A percentile compares a stretch with the other conserved stretches of the same genome.
Conservation (phyloP, 2,888 invertebrate genomes). For the Diarsia rubi region DNA sequence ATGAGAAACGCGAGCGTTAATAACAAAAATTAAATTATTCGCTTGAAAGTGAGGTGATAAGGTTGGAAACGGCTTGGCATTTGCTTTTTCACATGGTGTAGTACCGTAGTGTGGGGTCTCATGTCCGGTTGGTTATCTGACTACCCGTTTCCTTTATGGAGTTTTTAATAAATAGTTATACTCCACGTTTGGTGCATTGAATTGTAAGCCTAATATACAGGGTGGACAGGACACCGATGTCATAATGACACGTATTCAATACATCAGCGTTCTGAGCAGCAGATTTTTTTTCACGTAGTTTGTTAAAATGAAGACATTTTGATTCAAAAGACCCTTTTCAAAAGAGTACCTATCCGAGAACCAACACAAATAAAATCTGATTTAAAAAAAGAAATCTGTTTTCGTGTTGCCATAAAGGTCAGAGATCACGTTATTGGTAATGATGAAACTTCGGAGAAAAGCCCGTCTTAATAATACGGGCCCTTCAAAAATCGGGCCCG, state of each 20-base stretch:
- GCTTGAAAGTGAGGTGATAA: conserved; percentile 58
- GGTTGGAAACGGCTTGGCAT: conserved; percentile 63
- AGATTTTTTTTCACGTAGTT: too few relatives aligned
- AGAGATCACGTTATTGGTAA: conserved; percentile 35
- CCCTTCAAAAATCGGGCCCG: conserved; percentile 25
- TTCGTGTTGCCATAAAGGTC: conserved; percentile 42
- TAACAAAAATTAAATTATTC: conserved; percentile 63
- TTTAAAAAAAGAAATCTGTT: conserved; percentile 30
- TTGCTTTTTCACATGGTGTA: conserved; percentile 52
- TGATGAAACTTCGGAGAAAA: conserved; percentile 45
- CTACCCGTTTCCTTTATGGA: conserved; percentile 67
- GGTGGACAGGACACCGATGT: too few relatives aligned
- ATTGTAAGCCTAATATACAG: not conserved
- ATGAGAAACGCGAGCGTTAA: conserved; percentile 79
- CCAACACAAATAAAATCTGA: not conserved
- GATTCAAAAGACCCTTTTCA: not conserved
- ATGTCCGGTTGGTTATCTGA: conserved; percentile 70
- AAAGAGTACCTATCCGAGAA: not conserved
- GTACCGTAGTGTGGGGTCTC: conserved; percentile 57
- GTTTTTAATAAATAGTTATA: conserved; percentile 16
- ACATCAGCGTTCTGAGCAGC: too few relatives aligned
- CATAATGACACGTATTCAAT: too few relatives aligned
- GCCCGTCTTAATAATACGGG: conserved; percentile 41
- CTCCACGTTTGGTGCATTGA: not conserved
- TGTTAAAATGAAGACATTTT: not conserved